Evolutionary conservation across 2,113 vertebrate genomes (phyloP).

Genomic region (Cottus gobio): DNA sequence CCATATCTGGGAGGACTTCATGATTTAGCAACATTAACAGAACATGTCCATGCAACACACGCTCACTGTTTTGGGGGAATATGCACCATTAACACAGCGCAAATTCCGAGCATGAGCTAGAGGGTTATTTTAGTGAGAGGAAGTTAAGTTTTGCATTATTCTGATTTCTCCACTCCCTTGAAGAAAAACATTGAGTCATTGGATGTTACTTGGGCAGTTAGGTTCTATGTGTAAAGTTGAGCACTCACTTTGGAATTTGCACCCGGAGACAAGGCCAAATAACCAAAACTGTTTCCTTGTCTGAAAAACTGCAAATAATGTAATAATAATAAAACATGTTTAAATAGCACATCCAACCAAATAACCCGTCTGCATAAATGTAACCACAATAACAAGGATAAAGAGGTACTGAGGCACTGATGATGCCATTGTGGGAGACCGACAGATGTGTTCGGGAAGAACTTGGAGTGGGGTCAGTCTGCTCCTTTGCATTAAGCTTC

Average conservation of each 20-base stretch:
- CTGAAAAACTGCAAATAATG: background rate
- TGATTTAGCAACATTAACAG: conserved; percentile 8
- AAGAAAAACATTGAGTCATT: background rate
- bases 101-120: conserved; percentile 15
- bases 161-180: conserved; percentile 23
- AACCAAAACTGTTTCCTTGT: background rate
- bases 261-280: background rate
- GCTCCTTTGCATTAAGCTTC: background rate
- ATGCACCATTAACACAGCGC: conserved; percentile 14
- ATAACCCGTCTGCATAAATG: conserved; percentile 12
- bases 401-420: conserved; percentile 36
- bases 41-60: conserved; percentile 13
- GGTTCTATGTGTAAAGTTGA: background rate
- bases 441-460: conserved; percentile 14
- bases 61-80: background rate
- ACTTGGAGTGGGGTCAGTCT: conserved; percentile 21
- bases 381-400: conserved; percentile 9
- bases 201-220: background rate
- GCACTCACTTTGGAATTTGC: background rate
- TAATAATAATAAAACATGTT: background rate
- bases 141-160: conserved; percentile 23
- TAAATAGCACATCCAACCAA: conserved; percentile 13
- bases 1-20: conserved; percentile 10
- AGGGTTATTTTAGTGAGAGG: background rate
- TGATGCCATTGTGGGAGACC: conserved; percentile 5